phyloP scores from a whole-genome alignment of 2,113 vertebrate genomes.

The Scortum barcoo region DNA sequence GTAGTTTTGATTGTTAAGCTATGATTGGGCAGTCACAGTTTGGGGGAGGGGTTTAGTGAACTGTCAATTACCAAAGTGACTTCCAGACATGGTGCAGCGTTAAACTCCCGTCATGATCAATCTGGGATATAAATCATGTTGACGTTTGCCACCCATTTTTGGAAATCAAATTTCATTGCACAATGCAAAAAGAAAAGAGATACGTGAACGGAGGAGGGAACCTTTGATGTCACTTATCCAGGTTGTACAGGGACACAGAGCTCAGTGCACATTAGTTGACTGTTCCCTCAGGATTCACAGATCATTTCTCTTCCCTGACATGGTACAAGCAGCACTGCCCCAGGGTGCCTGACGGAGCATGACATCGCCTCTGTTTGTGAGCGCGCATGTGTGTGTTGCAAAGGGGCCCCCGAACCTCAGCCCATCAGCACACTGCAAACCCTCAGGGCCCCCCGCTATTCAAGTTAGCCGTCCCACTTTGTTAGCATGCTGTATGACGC shows the following conservation, averaged over 20 bases:
- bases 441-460: constrained; percentile 46
- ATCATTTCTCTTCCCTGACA: constrained; percentile 84
- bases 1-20: not conserved
- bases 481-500: constrained; percentile 42
- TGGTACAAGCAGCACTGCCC: constrained; percentile 76
- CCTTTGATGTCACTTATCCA: constrained; percentile 73
- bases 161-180: constrained; percentile 3
- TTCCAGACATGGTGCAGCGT: constrained; percentile 21
- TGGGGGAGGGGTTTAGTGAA: not conserved
- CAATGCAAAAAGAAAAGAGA: constrained; percentile 34
- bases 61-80: not conserved
- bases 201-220: constrained; percentile 25
- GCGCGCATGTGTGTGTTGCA: constrained; percentile 25
- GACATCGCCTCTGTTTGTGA: constrained; percentile 56
- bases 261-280: constrained; percentile 78
- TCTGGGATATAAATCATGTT: constrained; percentile 11
- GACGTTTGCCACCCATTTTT: constrained; percentile 28
- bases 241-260: constrained; percentile 75
- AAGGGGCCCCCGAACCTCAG: constrained; percentile 38
- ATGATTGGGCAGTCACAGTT: not conserved
- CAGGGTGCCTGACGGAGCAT: constrained; percentile 64
- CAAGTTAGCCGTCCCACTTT: constrained; percentile 38
- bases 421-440: constrained; percentile 58
- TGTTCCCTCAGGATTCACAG: constrained; percentile 79
- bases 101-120: constrained; percentile 1